phyloP scores from a whole-genome alignment of 2,888 invertebrate species.

The Thymelicus lineola region DNA sequence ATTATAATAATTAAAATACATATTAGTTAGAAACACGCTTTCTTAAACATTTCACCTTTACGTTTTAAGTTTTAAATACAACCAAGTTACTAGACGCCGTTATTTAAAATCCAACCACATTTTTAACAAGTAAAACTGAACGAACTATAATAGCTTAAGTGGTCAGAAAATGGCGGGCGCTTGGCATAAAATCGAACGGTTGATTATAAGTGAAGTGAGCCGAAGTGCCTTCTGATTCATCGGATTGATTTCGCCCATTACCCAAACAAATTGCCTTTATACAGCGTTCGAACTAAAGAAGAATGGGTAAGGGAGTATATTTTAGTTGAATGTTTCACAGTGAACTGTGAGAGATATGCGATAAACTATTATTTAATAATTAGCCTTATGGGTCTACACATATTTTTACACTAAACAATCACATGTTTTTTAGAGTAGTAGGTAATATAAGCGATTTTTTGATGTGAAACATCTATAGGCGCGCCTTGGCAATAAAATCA shows the following conservation, averaged over 20 bases:
- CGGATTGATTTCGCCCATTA: slow-evolving; percentile 36
- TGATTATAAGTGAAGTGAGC: slow-evolving; percentile 26
- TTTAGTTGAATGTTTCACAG: slow-evolving; percentile 2
- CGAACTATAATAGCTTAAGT: slow-evolving; percentile 18
- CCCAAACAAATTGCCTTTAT: slow-evolving; percentile 35
- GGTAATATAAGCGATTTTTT: too few relatives aligned
- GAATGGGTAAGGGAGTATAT: slow-evolving; percentile 14
- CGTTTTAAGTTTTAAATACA: too few relatives aligned
- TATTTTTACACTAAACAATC: too few relatives aligned
- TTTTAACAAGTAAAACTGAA: slow-evolving; percentile 12
- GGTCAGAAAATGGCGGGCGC: slow-evolving; percentile 14
- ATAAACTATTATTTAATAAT: background rate
- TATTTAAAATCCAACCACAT: background rate
- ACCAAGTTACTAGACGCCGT: too few relatives aligned
- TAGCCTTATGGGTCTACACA: too few relatives aligned
- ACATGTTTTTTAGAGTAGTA: too few relatives aligned
- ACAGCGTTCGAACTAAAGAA: slow-evolving; percentile 28
- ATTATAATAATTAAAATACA: too few relatives aligned
- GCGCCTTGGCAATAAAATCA: too few relatives aligned
- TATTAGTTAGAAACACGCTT: too few relatives aligned
- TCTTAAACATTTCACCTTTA: too few relatives aligned
- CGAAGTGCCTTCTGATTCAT: slow-evolving; percentile 29
- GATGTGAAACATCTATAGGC: too few relatives aligned
- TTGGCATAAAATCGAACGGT: slow-evolving; percentile 23
- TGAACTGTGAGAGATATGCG: background rate